Base-by-base conservation (phyloP, 1,140 invertebrate genomes). In the Neodiprion fabricii region DNA sequence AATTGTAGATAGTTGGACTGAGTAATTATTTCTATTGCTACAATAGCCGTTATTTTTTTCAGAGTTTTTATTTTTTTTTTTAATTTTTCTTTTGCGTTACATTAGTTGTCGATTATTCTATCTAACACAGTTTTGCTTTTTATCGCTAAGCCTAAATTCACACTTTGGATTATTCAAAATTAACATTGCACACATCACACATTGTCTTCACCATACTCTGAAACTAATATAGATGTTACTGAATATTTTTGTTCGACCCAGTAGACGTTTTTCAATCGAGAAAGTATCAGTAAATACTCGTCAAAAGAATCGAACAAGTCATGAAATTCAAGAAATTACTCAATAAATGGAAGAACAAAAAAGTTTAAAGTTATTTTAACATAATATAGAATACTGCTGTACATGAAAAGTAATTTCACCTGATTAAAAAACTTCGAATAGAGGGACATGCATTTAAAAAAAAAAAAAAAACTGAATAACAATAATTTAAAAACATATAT, bases 61-160 rank as follows among this genome's bases (percentile, higher is more conserved):
- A 11, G 53, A 61, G n/a, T 61, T 61, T 14, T 14, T 61, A 61
- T 61, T 17, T 61, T 14, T 12, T 61, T 14, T 61, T 14, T 14
- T 17, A 61, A 17, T 61, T 61, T 61, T 14, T 61, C 4, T 61
- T 61, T 17, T 61, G 53, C 53, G 11, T 61, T 61, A 61, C 53
- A 61, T 61, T 40, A 40, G 5, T 61, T 61, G 9, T 61, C 53
- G 53, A 61, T 61, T 61, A 61, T 61, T 61, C 53, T 61, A 61
- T 61, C 53, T 61, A 61, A 61, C 53, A 61, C 53, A 61, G 53
- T 61, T 61, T 17, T 61, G 53, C 53, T 61, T 61, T 61, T 61
- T 61, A 5, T 61, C 53, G 11, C n/a, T 61, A 61, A 61, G 0
- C 4, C 53, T 61, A 61, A 61, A 61, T 61, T 61, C 53, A 61